A percentile compares a stretch with the other conserved stretches of the same genome.
phyloP scores from a whole-genome alignment of 2,113 vertebrate species.

The Erpornis zantholeuca region DNA sequence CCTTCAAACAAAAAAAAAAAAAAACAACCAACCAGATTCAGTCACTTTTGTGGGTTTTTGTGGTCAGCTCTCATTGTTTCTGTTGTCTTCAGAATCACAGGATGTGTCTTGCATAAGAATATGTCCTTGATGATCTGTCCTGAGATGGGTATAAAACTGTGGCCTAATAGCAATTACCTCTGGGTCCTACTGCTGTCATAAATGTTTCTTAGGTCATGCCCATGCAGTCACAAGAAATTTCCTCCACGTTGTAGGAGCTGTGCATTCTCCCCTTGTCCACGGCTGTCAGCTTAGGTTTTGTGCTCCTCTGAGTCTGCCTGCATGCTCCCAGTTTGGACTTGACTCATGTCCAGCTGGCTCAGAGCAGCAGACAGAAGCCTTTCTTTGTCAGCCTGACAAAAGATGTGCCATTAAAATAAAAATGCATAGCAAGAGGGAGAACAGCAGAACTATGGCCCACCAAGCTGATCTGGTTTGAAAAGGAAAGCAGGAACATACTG shows the following conservation, averaged over 20 bases:
- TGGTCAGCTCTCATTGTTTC: background rate
- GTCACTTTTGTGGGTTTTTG: background rate
- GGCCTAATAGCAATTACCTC: background rate
- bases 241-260: background rate
- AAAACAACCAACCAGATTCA: background rate
- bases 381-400: constrained; percentile 40
- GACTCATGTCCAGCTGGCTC: constrained; percentile 48
- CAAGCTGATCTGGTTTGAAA: background rate
- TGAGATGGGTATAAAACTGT: background rate
- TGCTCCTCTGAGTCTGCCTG: background rate
- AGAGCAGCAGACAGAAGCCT: constrained; percentile 36
- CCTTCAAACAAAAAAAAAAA: background rate
- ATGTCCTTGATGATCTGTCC: background rate
- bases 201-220: background rate
- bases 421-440: constrained; percentile 4
- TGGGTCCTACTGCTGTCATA: background rate
- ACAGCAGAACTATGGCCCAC: background rate
- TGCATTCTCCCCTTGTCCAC: background rate
- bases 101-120: background rate
- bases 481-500: background rate
- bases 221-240: background rate
- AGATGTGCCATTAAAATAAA: constrained; percentile 42
- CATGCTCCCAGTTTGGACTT: background rate
- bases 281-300: constrained; percentile 32
- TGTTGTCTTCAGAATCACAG: background rate